Evolutionary conservation across 2,113 vertebrate species (phyloP).

Genomic region (Trematomus loennbergii): DNA sequence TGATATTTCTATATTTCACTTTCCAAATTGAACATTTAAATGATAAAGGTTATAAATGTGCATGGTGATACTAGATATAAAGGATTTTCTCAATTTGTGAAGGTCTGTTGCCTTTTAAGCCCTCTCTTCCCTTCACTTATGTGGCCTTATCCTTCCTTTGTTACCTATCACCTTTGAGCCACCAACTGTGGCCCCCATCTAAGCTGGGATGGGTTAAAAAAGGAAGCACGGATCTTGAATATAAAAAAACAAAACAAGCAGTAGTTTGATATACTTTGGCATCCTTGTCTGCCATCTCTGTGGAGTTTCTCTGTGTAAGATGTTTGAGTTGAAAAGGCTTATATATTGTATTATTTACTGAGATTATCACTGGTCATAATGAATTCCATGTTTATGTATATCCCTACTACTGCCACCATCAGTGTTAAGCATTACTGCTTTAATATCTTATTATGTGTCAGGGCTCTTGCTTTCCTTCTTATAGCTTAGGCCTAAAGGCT

Average conservation of each 20-base stretch:
- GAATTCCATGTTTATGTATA: constrained; percentile 19
- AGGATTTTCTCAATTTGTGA: constrained; percentile 52
- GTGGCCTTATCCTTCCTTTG: constrained; percentile 76
- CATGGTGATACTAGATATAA: neutral
- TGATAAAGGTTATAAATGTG: neutral
- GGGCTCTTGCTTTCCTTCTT: constrained; percentile 75
- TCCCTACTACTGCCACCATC: neutral
- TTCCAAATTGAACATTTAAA: neutral
- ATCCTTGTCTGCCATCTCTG: constrained; percentile 25
- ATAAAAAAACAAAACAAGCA: neutral
- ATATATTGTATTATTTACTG: neutral
- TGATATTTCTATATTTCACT: neutral
- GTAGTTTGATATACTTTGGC: constrained; percentile 2
- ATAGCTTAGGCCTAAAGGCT: constrained; percentile 80
- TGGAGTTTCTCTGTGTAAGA: constrained; percentile 10
- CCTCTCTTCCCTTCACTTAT: constrained; percentile 66
- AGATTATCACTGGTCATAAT: neutral
- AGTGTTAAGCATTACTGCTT: constrained; percentile 75
- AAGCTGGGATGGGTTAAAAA: constrained; percentile 45
- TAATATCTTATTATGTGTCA: constrained; percentile 78
- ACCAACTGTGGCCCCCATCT: constrained; percentile 52
- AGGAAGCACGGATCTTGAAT: constrained; percentile 53
- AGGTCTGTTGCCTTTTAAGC: constrained; percentile 69
- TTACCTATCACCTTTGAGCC: constrained; percentile 66
- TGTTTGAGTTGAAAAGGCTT: neutral